Percentiles rank a stretch among this genome's conserved stretches.
phyloP scores from a whole-genome alignment of 2,113 vertebrate genomes.

The Tiliqua scincoides region DNA sequence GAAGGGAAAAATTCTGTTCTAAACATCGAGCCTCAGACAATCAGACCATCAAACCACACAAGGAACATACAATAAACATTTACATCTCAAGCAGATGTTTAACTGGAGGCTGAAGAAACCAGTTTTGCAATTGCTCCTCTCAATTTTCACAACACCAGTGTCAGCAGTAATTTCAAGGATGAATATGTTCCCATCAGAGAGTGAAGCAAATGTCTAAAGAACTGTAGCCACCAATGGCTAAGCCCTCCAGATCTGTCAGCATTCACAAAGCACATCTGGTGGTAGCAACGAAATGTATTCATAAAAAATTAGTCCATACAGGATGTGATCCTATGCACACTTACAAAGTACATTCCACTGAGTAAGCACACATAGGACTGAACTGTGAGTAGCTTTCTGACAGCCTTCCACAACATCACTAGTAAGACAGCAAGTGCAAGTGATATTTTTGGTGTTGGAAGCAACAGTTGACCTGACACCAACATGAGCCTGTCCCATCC shows the following conservation, averaged over 20 bases:
- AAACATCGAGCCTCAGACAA: not conserved
- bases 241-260: not conserved
- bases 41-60: not conserved
- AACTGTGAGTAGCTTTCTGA: not conserved
- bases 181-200: not conserved
- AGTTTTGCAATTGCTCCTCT: not conserved
- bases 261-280: not conserved
- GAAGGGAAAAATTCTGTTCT: not conserved
- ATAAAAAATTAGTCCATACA: not conserved
- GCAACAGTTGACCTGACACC: too few relatives aligned
- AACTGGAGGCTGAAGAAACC: constrained; percentile 6
- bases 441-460: not conserved
- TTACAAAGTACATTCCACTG: not conserved
- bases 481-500: not conserved
- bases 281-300: not conserved
- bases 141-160: not conserved
- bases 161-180: not conserved
- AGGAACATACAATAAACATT: accelerated
- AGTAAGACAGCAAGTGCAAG: not conserved
- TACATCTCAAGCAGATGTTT: not conserved
- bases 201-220: not conserved
- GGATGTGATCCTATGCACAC: too few relatives aligned
- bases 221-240: not conserved
- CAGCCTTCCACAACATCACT: not conserved
- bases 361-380: not conserved